Percentiles rank a stretch among this genome's conserved stretches.
Conservation (phyloP, 2,113 vertebrate genomes). For the Sterna hirundo region DNA sequence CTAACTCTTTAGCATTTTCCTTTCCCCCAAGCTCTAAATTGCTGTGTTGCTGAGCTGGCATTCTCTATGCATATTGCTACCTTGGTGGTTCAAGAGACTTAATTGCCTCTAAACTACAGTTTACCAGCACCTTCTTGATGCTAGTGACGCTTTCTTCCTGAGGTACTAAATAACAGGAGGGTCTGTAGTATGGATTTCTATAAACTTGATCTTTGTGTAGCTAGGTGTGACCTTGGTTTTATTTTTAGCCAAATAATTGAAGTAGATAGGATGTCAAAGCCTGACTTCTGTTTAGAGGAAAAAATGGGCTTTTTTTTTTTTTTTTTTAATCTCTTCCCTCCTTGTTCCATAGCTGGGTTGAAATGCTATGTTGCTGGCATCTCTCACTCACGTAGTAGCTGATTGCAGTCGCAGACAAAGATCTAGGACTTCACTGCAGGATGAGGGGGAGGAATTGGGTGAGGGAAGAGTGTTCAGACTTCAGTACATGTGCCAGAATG, state of each 20-base stretch:
- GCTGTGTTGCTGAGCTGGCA: neutral
- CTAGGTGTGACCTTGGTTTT: neutral
- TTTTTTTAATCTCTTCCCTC: neutral
- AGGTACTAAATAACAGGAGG: neutral
- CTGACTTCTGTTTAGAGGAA: neutral
- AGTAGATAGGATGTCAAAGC: neutral
- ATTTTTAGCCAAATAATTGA: neutral
- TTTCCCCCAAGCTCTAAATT: neutral
- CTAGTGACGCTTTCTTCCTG: neutral
- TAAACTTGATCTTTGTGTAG: neutral
- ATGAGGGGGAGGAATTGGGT: neutral
- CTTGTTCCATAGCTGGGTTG: neutral
- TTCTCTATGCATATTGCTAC: neutral
- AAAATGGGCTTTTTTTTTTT: neutral
- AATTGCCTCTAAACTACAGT: neutral
- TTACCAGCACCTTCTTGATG: neutral
- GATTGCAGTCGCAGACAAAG: neutral
- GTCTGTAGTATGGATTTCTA: neutral
- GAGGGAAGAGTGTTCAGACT: neutral
- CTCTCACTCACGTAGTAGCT: neutral
- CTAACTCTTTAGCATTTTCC: neutral
- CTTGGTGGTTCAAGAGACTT: neutral
- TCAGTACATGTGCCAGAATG: neutral
- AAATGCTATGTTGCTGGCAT: neutral
- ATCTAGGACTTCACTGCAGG: neutral